phyloP scores from a whole-genome alignment of 2,113 vertebrate species.

The Zosterops pallidus region DNA sequence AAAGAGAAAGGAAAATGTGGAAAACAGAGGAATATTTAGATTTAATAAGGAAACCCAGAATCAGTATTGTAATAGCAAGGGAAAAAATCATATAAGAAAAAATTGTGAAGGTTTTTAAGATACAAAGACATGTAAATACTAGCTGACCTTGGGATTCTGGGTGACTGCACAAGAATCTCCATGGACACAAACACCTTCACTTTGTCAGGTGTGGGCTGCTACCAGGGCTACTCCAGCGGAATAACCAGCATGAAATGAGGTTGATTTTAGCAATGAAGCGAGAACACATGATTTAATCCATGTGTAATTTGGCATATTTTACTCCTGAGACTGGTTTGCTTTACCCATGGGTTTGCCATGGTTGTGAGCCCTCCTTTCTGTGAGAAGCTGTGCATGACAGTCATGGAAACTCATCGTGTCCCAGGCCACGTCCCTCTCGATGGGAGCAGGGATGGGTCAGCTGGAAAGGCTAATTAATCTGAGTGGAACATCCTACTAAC shows the following conservation, averaged over 20 bases:
- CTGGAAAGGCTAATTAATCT: not conserved
- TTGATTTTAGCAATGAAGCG: not conserved
- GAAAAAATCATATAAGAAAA: not conserved
- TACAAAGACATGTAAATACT: not conserved
- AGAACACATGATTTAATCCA: not conserved
- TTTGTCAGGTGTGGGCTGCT: not conserved
- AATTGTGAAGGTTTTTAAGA: not conserved
- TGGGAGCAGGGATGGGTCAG: not conserved
- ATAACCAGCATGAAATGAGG: not conserved
- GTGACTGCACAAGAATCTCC: not conserved
- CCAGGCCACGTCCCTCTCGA: not conserved
- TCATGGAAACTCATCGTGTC: slow-evolving; percentile 15
- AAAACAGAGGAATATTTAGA: not conserved
- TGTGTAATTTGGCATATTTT: not conserved
- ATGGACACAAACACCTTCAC: not conserved
- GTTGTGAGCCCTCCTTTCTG: not conserved
- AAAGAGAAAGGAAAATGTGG: not conserved
- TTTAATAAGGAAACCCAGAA: not conserved
- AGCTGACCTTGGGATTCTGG: not conserved
- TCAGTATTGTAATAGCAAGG: not conserved
- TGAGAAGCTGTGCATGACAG: slow-evolving; percentile 14
- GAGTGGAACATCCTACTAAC: slow-evolving; percentile 2
- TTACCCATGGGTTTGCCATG: not conserved
- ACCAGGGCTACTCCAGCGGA: not conserved
- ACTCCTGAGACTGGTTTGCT: not conserved